Percentiles rank a stretch among this genome's conserved stretches.
These are phyloP conservation scores for Accipiter virgatus DNA, from an alignment of 2,113 vertebrate species.

Conservation along the genomic window DNA sequence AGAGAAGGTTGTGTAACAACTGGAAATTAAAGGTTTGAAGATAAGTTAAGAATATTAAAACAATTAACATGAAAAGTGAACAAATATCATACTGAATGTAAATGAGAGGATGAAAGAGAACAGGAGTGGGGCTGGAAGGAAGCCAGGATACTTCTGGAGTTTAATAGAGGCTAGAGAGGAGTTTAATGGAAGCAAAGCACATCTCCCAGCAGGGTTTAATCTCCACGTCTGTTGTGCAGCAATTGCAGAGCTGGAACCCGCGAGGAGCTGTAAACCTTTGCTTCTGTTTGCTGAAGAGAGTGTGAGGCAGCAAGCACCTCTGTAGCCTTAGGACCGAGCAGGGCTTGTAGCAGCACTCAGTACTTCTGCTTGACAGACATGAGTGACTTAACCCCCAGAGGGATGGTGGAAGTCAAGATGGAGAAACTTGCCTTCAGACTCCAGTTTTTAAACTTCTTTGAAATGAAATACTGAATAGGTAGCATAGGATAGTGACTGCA, in stretches of 20 bases:
- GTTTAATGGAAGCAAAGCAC: background rate
- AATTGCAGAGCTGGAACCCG: background rate
- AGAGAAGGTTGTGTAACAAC: background rate
- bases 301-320: background rate
- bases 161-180: background rate
- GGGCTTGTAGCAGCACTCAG: background rate
- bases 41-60: conserved; percentile 4
- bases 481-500: background rate
- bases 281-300: background rate
- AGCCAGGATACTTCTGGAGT: background rate
- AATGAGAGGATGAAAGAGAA: background rate
- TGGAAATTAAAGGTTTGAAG: background rate
- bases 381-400: background rate
- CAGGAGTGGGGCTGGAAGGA: background rate
- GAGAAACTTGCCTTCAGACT: background rate
- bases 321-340: background rate
- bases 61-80: background rate
- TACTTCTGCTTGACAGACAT: background rate
- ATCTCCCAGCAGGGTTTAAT: background rate
- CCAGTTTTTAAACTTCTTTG: background rate
- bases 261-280: background rate
- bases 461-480: background rate
- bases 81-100: background rate
- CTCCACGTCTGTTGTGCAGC: background rate
- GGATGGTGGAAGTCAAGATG: background rate